phyloP scores from a whole-genome alignment of 2,797 vertebrate species.

The Astyanax mexicanus region DNA sequence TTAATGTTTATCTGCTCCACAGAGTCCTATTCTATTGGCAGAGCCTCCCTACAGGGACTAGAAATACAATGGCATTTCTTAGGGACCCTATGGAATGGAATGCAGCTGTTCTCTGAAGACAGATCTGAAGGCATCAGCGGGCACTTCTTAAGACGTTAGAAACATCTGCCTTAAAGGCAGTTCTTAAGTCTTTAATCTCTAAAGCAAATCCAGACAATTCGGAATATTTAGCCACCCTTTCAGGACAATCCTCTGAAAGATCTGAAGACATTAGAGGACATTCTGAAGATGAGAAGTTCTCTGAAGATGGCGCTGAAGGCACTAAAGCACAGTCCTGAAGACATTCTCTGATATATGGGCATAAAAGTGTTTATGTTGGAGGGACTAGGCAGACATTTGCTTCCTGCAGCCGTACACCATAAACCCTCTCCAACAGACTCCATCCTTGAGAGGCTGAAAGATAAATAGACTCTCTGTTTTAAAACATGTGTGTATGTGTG shows the following conservation, averaged over 20 bases:
- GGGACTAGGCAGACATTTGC: conserved; percentile 40
- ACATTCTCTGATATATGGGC: conserved; percentile 23
- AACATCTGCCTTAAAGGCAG: too few relatives aligned
- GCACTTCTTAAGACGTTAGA: not conserved
- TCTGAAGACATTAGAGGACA: not conserved
- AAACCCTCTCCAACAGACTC: conserved; percentile 36
- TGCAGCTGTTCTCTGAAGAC: too few relatives aligned
- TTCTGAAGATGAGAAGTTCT: not conserved
- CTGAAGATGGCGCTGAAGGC: not conserved
- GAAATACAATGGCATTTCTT: too few relatives aligned
- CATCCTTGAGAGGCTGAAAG: conserved; percentile 56
- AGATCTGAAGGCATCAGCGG: too few relatives aligned
- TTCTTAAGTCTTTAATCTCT: not conserved
- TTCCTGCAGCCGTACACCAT: conserved; percentile 49
- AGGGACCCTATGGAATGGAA: too few relatives aligned
- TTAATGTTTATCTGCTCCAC: too few relatives aligned
- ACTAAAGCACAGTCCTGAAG: conserved; percentile 25
- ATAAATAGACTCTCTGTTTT: conserved; percentile 72
- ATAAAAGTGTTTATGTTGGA: conserved; percentile 51
- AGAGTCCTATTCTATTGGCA: too few relatives aligned
- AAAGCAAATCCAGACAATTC: too few relatives aligned
- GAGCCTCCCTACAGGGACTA: too few relatives aligned
- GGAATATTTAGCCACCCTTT: too few relatives aligned
- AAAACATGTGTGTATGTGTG: conserved; percentile 42
- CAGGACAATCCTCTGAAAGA: not conserved